phyloP scores from a whole-genome alignment of 92 coral and sea anemone species.

The Ricordea florida region DNA sequence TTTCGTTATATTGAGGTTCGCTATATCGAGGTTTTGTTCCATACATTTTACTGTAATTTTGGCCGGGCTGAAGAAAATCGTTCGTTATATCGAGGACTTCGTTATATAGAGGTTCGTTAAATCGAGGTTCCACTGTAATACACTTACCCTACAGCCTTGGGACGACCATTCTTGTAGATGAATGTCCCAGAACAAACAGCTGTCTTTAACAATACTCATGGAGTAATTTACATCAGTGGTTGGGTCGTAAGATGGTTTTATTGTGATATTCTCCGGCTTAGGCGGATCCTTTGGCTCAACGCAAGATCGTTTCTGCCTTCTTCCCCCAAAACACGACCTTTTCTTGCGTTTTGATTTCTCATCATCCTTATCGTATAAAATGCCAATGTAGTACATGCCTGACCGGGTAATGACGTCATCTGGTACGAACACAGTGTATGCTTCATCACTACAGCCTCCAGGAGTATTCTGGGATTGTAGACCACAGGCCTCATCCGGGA shows the following conservation, averaged over 20 bases:
- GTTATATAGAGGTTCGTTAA: too few relatives aligned
- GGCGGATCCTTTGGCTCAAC: constrained; percentile 85
- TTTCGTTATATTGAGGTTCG: too few relatives aligned
- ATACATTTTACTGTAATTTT: too few relatives aligned
- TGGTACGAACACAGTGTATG: constrained; percentile 20
- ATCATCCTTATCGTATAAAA: constrained; percentile 12
- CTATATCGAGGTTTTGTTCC: too few relatives aligned
- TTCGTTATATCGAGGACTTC: too few relatives aligned
- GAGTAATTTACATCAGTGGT: constrained; percentile 76
- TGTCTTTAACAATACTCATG: constrained; percentile 32
- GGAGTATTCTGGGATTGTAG: neutral
- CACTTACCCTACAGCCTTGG: constrained; percentile 71
- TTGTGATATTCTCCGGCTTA: constrained; percentile 68
- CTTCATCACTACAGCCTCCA: constrained; percentile 3
- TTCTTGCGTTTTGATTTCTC: constrained; percentile 32
- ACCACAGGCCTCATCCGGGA: constrained; percentile 47
- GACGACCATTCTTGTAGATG: constrained; percentile 51
- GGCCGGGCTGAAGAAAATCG: too few relatives aligned
- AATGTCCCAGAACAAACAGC: constrained; percentile 73
- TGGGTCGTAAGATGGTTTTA: constrained; percentile 63
- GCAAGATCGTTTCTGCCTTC: constrained; percentile 74
- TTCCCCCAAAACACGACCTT: constrained; percentile 65
- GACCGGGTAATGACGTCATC: constrained; percentile 4
- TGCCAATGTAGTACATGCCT: constrained; percentile 70
- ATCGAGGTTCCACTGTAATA: too few relatives aligned